These are phyloP conservation scores for Cromileptes altivelis DNA, from an alignment of 2,113 vertebrate species.

Conservation along the genomic window DNA sequence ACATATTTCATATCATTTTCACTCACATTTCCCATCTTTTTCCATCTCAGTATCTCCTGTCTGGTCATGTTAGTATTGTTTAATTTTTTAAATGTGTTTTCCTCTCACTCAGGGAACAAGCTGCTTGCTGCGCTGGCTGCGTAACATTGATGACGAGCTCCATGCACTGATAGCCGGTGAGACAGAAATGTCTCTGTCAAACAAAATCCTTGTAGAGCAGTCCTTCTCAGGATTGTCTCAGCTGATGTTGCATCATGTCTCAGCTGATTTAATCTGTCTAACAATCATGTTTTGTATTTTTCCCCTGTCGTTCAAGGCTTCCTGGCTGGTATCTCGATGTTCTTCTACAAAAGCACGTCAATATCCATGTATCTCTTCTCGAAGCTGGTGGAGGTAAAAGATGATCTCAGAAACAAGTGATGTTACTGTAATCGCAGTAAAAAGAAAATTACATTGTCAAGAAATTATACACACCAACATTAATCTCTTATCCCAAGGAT, in stretches of 20 bases:
- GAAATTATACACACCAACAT: not conserved
- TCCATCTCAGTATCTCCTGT: not conserved
- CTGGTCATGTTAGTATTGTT: not conserved
- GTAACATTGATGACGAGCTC: conserved; percentile 97
- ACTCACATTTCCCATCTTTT: not conserved
- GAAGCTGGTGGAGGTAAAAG: conserved; percentile 96
- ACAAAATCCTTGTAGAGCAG: not conserved
- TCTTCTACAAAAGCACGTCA: conserved; percentile 99
- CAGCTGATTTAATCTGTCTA: not conserved
- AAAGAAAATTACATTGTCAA: not conserved
- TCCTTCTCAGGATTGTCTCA: not conserved
- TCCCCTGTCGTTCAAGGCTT: conserved; percentile 85
- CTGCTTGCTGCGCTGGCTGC: conserved; percentile 95
- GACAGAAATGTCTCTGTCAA: conserved; percentile 22
- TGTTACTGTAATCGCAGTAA: not conserved
- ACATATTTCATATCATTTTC: not conserved
- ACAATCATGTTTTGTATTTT: not conserved
- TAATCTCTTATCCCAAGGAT: not conserved
- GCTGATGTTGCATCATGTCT: not conserved
- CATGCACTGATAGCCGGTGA: conserved; percentile 96
- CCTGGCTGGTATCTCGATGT: conserved; percentile 97
- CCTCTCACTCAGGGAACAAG: conserved; percentile 89
- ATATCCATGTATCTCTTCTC: conserved; percentile 99
- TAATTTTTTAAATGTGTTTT: not conserved
- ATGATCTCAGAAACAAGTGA: not conserved